phyloP scores from a whole-genome alignment of 2,797 vertebrate species.

The Oryzias dopingdopingensis region DNA sequence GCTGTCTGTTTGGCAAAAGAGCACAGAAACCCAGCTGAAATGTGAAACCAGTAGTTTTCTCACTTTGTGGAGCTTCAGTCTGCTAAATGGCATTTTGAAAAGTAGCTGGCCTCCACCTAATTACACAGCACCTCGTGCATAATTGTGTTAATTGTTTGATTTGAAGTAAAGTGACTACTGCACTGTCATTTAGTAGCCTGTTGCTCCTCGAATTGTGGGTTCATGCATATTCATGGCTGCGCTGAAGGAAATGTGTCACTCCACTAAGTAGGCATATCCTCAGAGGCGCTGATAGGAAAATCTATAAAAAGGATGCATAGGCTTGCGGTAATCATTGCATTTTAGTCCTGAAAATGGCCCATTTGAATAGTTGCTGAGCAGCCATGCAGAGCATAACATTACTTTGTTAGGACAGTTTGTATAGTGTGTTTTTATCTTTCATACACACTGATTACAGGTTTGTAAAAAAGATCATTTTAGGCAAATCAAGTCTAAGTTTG shows the following conservation, averaged over 20 bases:
- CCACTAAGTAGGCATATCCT: slow-evolving; percentile 52
- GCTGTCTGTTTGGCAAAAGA: slow-evolving; percentile 32
- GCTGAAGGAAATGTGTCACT: slow-evolving; percentile 38
- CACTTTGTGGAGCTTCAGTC: slow-evolving; percentile 60
- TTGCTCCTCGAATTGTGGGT: slow-evolving; percentile 38
- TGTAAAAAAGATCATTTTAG: too few relatives aligned
- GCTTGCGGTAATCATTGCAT: slow-evolving; percentile 20
- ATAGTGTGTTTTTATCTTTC: too few relatives aligned
- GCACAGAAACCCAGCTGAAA: slow-evolving; percentile 38
- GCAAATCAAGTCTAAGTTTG: too few relatives aligned
- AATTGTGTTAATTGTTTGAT: slow-evolving; percentile 76
- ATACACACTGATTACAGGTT: too few relatives aligned
- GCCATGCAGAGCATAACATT: too few relatives aligned
- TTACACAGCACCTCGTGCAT: slow-evolving; percentile 62
- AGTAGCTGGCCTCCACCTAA: slow-evolving; percentile 59
- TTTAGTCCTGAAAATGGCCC: slow-evolving; percentile 28
- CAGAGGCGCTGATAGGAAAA: slow-evolving; percentile 40
- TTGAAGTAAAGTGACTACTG: slow-evolving; percentile 59
- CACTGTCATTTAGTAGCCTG: slow-evolving; percentile 57
- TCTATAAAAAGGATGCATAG: slow-evolving; percentile 20
- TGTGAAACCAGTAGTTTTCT: slow-evolving; percentile 43
- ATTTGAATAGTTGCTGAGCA: slow-evolving; percentile 9
- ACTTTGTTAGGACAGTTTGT: too few relatives aligned
- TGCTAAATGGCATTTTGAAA: slow-evolving; percentile 69
- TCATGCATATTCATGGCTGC: slow-evolving; percentile 62